Evolutionary conservation across 2,113 vertebrate species (phyloP).

Genomic region (Semnornis frantzii): DNA sequence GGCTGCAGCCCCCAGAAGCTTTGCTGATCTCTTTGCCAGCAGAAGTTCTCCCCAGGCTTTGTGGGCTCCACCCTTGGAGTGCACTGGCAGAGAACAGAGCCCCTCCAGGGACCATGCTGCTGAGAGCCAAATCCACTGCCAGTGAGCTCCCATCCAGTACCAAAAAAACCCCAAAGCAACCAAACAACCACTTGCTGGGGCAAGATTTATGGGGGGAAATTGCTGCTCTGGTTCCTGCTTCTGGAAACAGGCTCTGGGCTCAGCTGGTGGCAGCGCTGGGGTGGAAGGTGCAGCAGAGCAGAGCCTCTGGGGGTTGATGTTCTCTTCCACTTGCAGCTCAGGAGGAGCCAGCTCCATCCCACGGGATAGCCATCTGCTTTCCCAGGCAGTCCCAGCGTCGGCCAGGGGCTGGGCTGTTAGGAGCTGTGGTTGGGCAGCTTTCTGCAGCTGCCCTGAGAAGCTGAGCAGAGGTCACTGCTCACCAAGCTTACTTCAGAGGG

Average conservation of each 20-base stretch:
- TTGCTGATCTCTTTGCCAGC: conserved; percentile 37
- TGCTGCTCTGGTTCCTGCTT: background rate
- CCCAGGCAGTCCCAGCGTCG: background rate
- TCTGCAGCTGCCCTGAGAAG: background rate
- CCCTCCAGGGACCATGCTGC: background rate
- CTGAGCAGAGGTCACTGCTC: background rate
- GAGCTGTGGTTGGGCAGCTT: background rate
- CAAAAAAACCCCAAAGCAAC: background rate
- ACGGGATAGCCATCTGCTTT: background rate
- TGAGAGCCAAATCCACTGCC: background rate
- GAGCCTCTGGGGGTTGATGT: conserved; percentile 24
- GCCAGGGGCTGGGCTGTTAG: background rate
- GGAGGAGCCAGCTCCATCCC: background rate
- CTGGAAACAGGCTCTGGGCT: background rate
- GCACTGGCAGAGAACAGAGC: background rate
- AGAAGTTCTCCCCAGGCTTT: background rate
- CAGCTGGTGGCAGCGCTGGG: background rate
- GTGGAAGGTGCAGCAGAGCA: background rate
- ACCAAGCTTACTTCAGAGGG: background rate
- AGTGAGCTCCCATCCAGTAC: background rate
- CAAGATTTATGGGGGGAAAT: background rate
- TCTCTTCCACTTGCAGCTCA: background rate
- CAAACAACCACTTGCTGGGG: background rate
- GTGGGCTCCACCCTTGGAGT: background rate
- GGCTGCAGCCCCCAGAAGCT: background rate